phyloP scores from a whole-genome alignment of 2,113 vertebrate genomes.

The Camarhynchus parvulus region DNA sequence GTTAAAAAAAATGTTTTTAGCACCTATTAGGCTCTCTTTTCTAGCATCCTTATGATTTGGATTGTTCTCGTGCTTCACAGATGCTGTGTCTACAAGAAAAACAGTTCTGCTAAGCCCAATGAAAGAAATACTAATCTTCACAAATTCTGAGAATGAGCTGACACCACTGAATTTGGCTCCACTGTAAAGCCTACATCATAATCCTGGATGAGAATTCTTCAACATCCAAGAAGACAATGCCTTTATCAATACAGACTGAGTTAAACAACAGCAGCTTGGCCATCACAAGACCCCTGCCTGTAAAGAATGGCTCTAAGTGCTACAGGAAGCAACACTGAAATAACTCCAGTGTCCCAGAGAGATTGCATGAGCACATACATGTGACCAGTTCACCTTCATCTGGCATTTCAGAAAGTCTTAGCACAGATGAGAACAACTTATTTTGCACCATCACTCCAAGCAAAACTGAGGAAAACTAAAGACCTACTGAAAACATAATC shows the following conservation, averaged over 20 bases:
- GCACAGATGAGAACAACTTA: not conserved
- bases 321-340: not conserved
- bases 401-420: not conserved
- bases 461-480: not conserved
- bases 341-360: not conserved
- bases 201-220: not conserved
- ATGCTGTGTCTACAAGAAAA: not conserved
- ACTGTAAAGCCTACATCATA: not conserved
- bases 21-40: not conserved
- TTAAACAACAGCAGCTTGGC: not conserved
- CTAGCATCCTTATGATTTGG: not conserved
- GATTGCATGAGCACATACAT: not conserved
- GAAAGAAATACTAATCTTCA: not conserved
- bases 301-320: fast-evolving
- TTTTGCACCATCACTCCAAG: not conserved
- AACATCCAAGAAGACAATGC: not conserved
- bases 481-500: not conserved
- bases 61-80: not conserved
- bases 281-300: not conserved
- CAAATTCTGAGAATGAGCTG: not conserved
- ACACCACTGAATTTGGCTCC: not conserved
- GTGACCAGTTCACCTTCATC: not conserved
- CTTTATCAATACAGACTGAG: not conserved
- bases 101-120: not conserved
- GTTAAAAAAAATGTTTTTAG: not conserved